Conservation (phyloP, 2,113 vertebrate species). For the Oceanodroma tethys region DNA sequence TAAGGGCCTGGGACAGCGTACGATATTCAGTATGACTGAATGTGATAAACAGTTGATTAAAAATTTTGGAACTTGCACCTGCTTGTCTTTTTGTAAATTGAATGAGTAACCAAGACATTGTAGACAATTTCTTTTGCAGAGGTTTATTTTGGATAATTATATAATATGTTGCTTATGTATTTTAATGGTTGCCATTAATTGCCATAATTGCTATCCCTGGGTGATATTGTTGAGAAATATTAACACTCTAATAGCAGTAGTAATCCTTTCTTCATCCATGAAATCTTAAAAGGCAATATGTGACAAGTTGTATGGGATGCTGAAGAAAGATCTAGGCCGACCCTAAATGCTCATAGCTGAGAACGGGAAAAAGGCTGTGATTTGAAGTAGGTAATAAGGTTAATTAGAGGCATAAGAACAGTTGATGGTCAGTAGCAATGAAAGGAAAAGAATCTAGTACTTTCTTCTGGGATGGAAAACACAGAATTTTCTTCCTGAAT, state of each 20-base stretch:
- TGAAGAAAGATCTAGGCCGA: not conserved
- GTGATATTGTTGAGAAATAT: not conserved
- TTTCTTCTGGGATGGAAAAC: not conserved
- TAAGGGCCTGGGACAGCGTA: not conserved
- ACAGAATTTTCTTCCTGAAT: not conserved
- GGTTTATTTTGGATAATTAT: not conserved
- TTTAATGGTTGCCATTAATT: constrained; percentile 23
- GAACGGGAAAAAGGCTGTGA: not conserved
- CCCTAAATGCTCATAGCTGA: not conserved
- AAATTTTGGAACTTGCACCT: not conserved
- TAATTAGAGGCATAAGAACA: not conserved
- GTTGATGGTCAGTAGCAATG: not conserved
- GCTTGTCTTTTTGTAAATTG: not conserved
- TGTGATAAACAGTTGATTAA: not conserved
- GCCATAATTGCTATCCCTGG: not conserved
- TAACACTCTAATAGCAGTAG: not conserved
- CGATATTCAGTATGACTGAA: not conserved
- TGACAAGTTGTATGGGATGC: not conserved
- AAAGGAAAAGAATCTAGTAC: not conserved
- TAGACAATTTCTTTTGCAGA: not conserved
- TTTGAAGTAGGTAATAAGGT: not conserved
- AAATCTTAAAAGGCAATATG: not conserved
- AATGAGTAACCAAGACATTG: not conserved
- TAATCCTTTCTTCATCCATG: not conserved
- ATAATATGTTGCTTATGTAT: not conserved